These are phyloP conservation scores for Laspeyria flexula DNA, from an alignment of 2,888 invertebrate genomes.

Conservation along the genomic window DNA sequence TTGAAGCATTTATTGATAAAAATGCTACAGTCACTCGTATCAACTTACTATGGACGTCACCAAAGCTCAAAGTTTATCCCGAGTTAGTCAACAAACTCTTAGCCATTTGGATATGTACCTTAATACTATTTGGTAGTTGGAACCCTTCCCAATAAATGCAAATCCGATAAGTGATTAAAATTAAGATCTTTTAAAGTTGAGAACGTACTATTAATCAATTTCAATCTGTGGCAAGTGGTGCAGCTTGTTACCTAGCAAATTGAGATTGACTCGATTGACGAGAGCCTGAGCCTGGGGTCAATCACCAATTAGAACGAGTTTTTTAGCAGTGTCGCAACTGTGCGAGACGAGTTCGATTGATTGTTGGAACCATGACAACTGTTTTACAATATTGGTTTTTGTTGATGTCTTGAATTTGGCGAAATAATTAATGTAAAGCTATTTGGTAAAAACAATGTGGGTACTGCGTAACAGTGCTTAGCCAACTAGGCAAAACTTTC, in stretches of 20 bases:
- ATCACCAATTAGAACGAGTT: constrained; percentile 63
- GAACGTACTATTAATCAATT: constrained; percentile 56
- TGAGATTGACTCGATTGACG: constrained; percentile 62
- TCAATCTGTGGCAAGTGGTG: constrained; percentile 55
- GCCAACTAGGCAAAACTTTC: no score
- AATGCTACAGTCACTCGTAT: no score
- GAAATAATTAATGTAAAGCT: no score
- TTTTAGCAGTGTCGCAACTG: constrained; percentile 45
- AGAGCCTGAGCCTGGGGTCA: constrained; percentile 66
- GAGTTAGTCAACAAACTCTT: not conserved
- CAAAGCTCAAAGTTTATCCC: not conserved
- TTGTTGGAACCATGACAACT: constrained; percentile 30
- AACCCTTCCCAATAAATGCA: constrained; percentile 25
- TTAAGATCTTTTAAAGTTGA: constrained; percentile 20
- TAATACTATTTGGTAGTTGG: constrained; percentile 19
- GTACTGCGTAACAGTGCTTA: no score
- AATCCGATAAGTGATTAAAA: constrained; percentile 37
- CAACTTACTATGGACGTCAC: not conserved
- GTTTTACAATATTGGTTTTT: constrained; percentile 9
- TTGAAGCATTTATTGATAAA: no score
- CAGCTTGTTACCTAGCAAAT: constrained; percentile 59
- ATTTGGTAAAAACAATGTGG: no score
- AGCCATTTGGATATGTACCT: not conserved
- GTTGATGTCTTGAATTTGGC: constrained; percentile 2
- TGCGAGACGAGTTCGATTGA: constrained; percentile 13